phyloP scores from a whole-genome alignment of 2,113 vertebrate species.

The Periophthalmodon schlosseri region DNA sequence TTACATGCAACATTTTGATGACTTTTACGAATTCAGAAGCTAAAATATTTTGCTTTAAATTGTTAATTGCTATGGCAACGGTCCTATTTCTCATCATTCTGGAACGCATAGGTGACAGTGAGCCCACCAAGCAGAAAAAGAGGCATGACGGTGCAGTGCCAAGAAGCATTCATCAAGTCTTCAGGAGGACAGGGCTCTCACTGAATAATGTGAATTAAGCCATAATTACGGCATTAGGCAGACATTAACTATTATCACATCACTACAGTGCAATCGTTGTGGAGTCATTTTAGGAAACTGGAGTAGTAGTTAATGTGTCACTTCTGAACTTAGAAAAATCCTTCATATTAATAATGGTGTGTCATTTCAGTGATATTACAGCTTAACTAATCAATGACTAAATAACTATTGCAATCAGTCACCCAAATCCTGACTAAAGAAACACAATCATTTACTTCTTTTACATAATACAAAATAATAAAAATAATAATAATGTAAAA shows the following conservation, averaged over 20 bases:
- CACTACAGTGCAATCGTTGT: neutral
- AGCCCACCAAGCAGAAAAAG: conserved; percentile 6
- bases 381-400: too few relatives aligned
- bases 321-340: neutral
- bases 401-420: too few relatives aligned
- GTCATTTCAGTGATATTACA: neutral
- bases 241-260: neutral
- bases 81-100: too few relatives aligned
- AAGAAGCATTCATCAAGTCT: conserved; percentile 1
- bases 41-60: too few relatives aligned
- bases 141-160: neutral
- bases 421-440: too few relatives aligned
- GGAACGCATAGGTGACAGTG: neutral
- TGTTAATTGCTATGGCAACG: too few relatives aligned
- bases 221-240: neutral
- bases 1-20: too few relatives aligned
- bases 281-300: neutral
- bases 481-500: too few relatives aligned
- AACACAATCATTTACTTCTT: too few relatives aligned
- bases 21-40: too few relatives aligned
- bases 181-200: neutral
- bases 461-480: too few relatives aligned
- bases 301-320: neutral
- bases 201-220: neutral
- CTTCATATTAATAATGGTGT: neutral